Evolutionary conservation across 2,113 vertebrate genomes (phyloP), one percentile per base, ranked within the genome.

Genomic region (Ochotona princeps): DNA sequence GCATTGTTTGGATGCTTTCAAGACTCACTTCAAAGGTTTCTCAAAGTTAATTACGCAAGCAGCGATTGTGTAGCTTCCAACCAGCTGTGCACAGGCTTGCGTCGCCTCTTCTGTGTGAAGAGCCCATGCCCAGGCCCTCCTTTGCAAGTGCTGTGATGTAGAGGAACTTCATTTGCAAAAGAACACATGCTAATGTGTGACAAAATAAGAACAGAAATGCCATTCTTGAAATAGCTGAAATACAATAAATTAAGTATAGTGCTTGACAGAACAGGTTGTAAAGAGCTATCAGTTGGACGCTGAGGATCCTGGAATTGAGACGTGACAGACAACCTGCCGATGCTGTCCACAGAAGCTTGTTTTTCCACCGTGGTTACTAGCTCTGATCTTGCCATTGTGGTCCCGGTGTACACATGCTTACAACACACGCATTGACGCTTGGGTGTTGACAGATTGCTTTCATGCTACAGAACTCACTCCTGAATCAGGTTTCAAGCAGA

Each of bases 371-470:
- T 63, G 8, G 21, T 57, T 18, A 1, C n/a, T 44, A 20, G 17
- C 11, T 1, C 15, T 2, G 0, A 0, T 26, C 15, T n/a, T 0
- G 1, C 23, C n/a, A 0, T 49, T 8, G 1, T 28, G 7, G 32
- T 14, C 32, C 44, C 66, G 7, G 17, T 17, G 30, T 9, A 32
- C 4, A 0, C 25, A 51, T 21, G 1, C 54, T 91, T 25, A 21
- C 23, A 21, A 73, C 28, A 15, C 1, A 14, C 80, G 30, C 18
- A 4, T 15, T 10, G 25, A 38, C 9, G 30, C 21, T 6, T 2
- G 35, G 23, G 2, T 3, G 61, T 35, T 32, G 44, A 1, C 28
- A 18, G 4, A 2, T 8, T 11, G 3, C 38, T 44, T 17, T 83
- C 49, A 63, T 14, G 38, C 49, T 28, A 3, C 5, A 49, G 2